Evolutionary conservation across 1,140 invertebrate species (phyloP), one percentile per base, ranked within the genome.

Genomic region (Platyscapa corneri): DNA sequence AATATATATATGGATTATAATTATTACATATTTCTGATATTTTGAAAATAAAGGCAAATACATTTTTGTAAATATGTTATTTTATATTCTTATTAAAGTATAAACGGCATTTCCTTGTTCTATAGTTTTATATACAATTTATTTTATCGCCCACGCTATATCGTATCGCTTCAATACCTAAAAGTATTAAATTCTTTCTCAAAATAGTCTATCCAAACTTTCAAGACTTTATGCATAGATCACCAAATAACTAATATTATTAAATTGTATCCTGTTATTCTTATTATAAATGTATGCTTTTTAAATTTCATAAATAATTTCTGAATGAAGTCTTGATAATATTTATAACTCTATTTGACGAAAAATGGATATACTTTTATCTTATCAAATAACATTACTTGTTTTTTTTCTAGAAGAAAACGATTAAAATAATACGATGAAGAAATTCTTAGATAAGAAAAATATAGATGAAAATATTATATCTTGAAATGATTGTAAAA

Each of bases 391-490:
- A 0, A 23, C 7, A 74, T 14, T 16, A 20, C 2, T 74, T 39
- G 5, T 37, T 5, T 74, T 37, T 74, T 74, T 74, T 8, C 12
- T 7, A n/a, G n/a, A n/a, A n/a, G 16, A 70, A 70, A 27, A 7
- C 12, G 14, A 37, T 70, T 16, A 37, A 14, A 74, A 7, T 23
- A 74, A 74, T 42, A 42, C 27, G 20, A n/a, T 10, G 16, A 27
- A 74, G 18, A 27, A 74, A 74, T 74, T 42, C 37, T 20, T 42
- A 42, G 70, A 42, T 74, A 74, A 42, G n/a, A 42, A 74, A 74
- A 39, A 42, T 30, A 27, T 27, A 37, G 37, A 39, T 27, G 18
- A 74, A 27, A 74, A 74, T 39, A 37, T 34, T 72, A 39, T 3
- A 23, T 42, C 16, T 42, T 0, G 20, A 42, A 74, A 39, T 23